phyloP scores from a whole-genome alignment of 2,113 vertebrate species.

The Choloepus hoffmanni region DNA sequence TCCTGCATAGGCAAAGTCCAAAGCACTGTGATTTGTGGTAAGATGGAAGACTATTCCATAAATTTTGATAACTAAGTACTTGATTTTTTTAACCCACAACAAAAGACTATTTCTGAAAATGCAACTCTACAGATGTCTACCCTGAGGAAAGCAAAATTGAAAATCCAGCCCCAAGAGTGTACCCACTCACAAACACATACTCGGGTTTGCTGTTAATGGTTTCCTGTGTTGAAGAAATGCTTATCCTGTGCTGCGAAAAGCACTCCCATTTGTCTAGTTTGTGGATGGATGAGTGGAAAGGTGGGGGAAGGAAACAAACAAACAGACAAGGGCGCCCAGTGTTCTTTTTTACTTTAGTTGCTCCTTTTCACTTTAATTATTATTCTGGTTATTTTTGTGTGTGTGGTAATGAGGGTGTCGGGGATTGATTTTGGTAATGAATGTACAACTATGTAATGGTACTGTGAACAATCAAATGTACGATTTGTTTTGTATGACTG shows the following conservation, averaged over 20 bases:
- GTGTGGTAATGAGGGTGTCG: no score
- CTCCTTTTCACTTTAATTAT: no score
- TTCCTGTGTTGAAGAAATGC: conserved; percentile 8
- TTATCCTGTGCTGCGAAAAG: not conserved
- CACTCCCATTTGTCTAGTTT: no score
- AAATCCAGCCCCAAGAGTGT: not conserved
- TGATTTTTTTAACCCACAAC: conserved; percentile 45
- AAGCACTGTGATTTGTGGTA: not conserved
- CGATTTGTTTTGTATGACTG: no score
- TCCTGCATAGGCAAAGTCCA: conserved; percentile 3
- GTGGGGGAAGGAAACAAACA: no score
- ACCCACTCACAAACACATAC: not conserved
- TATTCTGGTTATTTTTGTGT: no score
- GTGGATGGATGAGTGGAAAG: no score
- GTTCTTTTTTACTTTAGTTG: no score
- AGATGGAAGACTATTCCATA: not conserved
- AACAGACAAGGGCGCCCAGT: no score
- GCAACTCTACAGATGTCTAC: not conserved
- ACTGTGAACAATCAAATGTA: no score
- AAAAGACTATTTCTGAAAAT: not conserved
- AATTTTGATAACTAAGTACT: conserved; percentile 19
- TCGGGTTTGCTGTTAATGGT: not conserved
- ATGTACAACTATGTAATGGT: no score
- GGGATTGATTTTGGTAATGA: no score
- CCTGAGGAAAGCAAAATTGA: conserved; percentile 28